A percentile compares a stretch with the other conserved stretches of the same genome.
phyloP scores from a whole-genome alignment of 2,797 vertebrate genomes.

The Sebastes itinus region DNA sequence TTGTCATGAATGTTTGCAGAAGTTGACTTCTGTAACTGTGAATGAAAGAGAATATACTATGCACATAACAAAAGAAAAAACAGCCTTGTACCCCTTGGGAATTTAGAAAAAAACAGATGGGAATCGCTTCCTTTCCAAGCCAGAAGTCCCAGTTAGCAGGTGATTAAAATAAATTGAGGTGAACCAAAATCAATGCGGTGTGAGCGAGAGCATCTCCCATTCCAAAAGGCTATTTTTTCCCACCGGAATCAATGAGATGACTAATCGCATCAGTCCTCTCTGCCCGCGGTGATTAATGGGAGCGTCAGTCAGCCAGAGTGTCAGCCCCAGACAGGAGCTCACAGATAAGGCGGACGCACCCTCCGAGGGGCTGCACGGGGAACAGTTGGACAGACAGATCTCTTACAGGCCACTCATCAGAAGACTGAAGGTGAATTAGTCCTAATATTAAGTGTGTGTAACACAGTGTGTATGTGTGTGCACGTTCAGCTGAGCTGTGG shows the following conservation, averaged over 20 bases:
- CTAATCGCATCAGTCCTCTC: constrained; percentile 82
- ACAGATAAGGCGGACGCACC: constrained; percentile 66
- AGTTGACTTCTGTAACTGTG: constrained; percentile 15
- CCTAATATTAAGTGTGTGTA: constrained; percentile 32
- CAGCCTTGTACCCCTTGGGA: constrained; percentile 3
- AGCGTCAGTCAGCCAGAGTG: constrained; percentile 75
- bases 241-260: constrained; percentile 83
- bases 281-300: constrained; percentile 81
- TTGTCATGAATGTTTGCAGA: constrained; percentile 31
- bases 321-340: constrained; percentile 68
- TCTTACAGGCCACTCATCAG: constrained; percentile 51
- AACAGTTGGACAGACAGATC: constrained; percentile 66
- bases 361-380: constrained; percentile 48
- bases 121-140: constrained; percentile 55
- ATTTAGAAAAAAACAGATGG: constrained; percentile 20
- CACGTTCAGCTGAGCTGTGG: constrained; percentile 14
- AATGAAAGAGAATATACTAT: constrained; percentile 41
- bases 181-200: constrained; percentile 81
- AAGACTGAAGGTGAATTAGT: constrained; percentile 55
- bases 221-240: constrained; percentile 73
- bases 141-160: constrained; percentile 74
- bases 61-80: constrained; percentile 26
- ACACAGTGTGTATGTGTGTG: not conserved
- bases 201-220: constrained; percentile 65
- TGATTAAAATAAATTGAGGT: constrained; percentile 84